These are phyloP conservation scores for Hydrozoanthus tunicans DNA, from an alignment of 64 coral and sea anemone genomes.

Conservation along the genomic window DNA sequence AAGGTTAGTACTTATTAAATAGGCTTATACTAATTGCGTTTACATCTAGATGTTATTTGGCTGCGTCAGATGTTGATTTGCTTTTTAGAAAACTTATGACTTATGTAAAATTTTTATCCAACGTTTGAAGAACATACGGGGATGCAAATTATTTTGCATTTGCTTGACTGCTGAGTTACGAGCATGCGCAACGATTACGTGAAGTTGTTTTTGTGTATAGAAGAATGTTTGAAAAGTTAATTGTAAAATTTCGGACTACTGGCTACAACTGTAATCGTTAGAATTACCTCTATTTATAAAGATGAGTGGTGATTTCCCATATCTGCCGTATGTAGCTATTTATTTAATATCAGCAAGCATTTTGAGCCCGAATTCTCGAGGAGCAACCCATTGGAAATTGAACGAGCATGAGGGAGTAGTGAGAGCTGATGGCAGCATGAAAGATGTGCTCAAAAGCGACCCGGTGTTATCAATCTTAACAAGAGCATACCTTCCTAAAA, in stretches of 20 bases:
- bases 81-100: too few species aligned
- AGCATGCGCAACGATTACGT: constrained; percentile 31
- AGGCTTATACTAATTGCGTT: too few species aligned
- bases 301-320: constrained; percentile 80
- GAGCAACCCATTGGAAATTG: constrained; percentile 91
- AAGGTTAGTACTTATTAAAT: too few species aligned
- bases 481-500: constrained; percentile 77
- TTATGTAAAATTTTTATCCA: too few species aligned
- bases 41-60: too few species aligned
- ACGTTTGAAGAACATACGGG: constrained; percentile 24
- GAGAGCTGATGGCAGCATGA: constrained; percentile 48
- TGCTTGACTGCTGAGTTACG: neutral
- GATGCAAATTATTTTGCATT: neutral
- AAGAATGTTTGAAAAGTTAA: constrained; percentile 42
- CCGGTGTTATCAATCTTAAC: constrained; percentile 88
- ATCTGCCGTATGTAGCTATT: constrained; percentile 75
- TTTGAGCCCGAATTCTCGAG: constrained; percentile 81
- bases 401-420: constrained; percentile 83
- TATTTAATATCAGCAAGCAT: constrained; percentile 87
- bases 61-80: too few species aligned
- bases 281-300: constrained; percentile 39
- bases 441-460: constrained; percentile 87
- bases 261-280: constrained; percentile 9
- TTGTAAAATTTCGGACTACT: constrained; percentile 3
- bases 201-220: constrained; percentile 41